Evolutionary conservation across 1,140 invertebrate genomes (phyloP).

Genomic region (Mycetomoellerius zeteki): DNA sequence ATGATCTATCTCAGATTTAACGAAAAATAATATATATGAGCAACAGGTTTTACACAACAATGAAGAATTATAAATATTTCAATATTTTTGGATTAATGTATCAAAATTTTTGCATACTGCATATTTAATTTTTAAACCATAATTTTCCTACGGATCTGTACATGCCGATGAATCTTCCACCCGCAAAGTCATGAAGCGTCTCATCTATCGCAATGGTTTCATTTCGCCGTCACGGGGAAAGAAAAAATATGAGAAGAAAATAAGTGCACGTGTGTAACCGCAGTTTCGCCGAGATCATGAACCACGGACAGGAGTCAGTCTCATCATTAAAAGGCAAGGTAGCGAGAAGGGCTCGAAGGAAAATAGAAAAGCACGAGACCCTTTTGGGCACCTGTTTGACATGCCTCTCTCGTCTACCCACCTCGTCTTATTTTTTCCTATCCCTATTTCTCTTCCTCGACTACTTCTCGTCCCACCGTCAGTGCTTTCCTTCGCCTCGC

Average conservation of each 20-base stretch:
- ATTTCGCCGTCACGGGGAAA: constrained; percentile 46
- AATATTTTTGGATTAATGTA: constrained; percentile 1
- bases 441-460: constrained; percentile 64
- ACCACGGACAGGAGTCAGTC: constrained; percentile 53
- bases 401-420: constrained; percentile 69
- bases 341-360: constrained; percentile 59
- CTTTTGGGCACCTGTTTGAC: constrained; percentile 76
- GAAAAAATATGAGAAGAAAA: constrained; percentile 29
- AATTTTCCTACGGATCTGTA: background rate
- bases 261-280: constrained; percentile 29
- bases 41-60: background rate
- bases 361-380: constrained; percentile 70
- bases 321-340: constrained; percentile 70
- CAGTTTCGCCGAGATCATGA: constrained; percentile 51
- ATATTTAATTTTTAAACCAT: background rate
- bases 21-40: background rate
- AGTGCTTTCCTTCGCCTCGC: constrained; percentile 9
- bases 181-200: background rate
- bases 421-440: constrained; percentile 48
- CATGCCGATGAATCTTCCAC: constrained; percentile 9
- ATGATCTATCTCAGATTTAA: constrained; percentile 7
- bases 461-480: constrained; percentile 20
- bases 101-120: background rate
- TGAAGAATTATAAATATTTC: constrained; percentile 13
- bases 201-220: constrained; percentile 47